Evolutionary conservation across 2,113 vertebrate genomes (phyloP), one percentile per base, ranked within the genome.

Genomic region (Gnathonemus echidnorhynchus): DNA sequence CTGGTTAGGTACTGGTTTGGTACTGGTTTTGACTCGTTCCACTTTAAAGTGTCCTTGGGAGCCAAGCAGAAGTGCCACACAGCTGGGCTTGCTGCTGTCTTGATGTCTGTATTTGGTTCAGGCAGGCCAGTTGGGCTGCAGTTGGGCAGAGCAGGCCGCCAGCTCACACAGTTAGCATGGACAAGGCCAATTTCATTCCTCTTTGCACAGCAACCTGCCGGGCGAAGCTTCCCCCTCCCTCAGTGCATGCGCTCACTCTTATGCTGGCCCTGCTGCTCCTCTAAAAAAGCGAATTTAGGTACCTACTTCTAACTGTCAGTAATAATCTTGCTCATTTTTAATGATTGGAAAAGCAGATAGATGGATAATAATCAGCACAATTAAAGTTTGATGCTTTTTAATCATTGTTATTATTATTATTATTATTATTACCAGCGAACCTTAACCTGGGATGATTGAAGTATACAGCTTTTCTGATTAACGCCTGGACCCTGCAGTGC

Each of bases 281-380:
- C 31, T 39, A 35, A 10, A 83, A 80, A 42, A 11, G 10, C 21
- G 0, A 83, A 84, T 89, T 49, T 58, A 89, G 88, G 88, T 89
- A 83, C 88, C 77, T 83, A 53, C 27, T 53, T 53, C 24, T 80
- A 35, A 39, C 31, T 11, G 66, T 89, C 77, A 84, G 66, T 53
- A 80, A 83, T 89, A 53, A 53, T n/a, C 13, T 84, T 56, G 27
- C 74, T 56, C 17, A 39, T 89, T 35, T 89, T 53, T 89, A n/a
- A 89, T 80, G 66, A 80, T 45, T 53, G 35, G 74, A 53, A 39
- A 74, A 39, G 52, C 15, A 39, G 49, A 10, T 87, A 87, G 49
- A 52, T 31, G 46, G 86, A 89, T 89, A 50, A 46, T 89, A 50
- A 53, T 77, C 21, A 48, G n/a, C 13, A 49, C 24, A 77, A 39